phyloP scores from a whole-genome alignment of 2,888 invertebrate genomes.

The Antheraea assamensis region DNA sequence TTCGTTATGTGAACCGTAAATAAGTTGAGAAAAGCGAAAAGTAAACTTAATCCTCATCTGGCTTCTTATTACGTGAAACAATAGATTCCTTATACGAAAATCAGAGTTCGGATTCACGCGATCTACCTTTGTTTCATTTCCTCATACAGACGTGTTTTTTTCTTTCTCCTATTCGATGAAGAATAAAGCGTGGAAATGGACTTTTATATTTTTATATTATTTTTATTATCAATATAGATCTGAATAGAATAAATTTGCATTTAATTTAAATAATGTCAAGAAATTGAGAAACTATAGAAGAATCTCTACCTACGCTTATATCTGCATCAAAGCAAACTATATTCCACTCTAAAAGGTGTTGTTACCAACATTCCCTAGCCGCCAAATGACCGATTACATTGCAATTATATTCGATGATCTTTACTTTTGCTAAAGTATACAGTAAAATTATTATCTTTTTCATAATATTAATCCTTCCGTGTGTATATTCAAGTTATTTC shows the following conservation, averaged over 20 bases:
- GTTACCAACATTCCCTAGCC: neutral
- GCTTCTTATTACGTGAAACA: constrained; percentile 17
- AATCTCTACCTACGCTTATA: neutral
- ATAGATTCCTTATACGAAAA: constrained; percentile 22
- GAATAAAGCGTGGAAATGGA: constrained; percentile 34
- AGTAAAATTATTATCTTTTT: neutral
- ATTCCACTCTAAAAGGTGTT: neutral
- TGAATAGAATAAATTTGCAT: too few species aligned
- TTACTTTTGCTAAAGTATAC: neutral
- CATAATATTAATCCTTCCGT: too few species aligned
- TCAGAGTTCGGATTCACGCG: constrained; percentile 17
- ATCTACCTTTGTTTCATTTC: constrained; percentile 71
- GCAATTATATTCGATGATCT: neutral
- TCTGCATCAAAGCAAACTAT: too few species aligned
- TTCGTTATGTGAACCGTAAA: neutral
- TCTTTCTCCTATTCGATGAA: constrained; percentile 47
- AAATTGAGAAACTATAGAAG: too few species aligned
- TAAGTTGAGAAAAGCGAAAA: neutral
- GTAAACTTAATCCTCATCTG: constrained; percentile 13
- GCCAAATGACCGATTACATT: neutral
- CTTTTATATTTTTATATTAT: constrained; percentile 17
- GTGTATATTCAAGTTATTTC: neutral
- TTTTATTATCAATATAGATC: too few species aligned
- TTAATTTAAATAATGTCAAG: too few species aligned
- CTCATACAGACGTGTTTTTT: constrained; percentile 59